These are phyloP conservation scores for Pseudochaenichthys georgianus DNA, from an alignment of 2,797 vertebrate species.

Conservation along the genomic window DNA sequence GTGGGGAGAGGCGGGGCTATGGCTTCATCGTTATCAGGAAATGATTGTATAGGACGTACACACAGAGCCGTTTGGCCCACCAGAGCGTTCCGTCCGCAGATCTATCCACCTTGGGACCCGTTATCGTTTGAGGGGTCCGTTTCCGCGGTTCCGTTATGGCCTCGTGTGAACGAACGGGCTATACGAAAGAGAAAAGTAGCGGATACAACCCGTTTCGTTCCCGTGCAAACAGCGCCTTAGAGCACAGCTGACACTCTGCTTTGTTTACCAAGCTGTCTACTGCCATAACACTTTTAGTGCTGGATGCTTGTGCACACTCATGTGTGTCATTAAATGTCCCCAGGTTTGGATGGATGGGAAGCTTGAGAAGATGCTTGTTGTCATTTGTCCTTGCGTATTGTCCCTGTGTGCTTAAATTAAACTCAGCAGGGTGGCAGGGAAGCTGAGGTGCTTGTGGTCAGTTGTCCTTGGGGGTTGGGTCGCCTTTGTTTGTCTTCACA, in stretches of 20 bases:
- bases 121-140: no score
- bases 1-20: no score
- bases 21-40: no score
- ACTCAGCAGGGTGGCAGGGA: slow-evolving; percentile 47
- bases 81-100: no score
- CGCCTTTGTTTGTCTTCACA: slow-evolving; percentile 74
- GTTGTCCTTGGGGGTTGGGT: slow-evolving; percentile 62
- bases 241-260: slow-evolving; percentile 40
- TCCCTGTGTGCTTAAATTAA: slow-evolving; percentile 49
- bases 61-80: no score
- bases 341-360: slow-evolving; percentile 5
- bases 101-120: no score
- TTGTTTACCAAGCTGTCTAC: slow-evolving; percentile 55
- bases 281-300: slow-evolving; percentile 26
- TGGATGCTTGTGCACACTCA: background rate
- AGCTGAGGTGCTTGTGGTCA: slow-evolving; percentile 62
- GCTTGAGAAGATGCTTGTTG: slow-evolving; percentile 20
- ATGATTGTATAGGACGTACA: no score
- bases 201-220: no score
- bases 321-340: slow-evolving; percentile 22
- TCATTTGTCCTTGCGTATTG: slow-evolving; percentile 31
- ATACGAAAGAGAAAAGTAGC: no score
- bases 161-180: no score
- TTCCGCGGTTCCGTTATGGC: no score
- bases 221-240: background rate